Conservation (phyloP, 2,888 invertebrate genomes). For the Ectemnius cavifrons region DNA sequence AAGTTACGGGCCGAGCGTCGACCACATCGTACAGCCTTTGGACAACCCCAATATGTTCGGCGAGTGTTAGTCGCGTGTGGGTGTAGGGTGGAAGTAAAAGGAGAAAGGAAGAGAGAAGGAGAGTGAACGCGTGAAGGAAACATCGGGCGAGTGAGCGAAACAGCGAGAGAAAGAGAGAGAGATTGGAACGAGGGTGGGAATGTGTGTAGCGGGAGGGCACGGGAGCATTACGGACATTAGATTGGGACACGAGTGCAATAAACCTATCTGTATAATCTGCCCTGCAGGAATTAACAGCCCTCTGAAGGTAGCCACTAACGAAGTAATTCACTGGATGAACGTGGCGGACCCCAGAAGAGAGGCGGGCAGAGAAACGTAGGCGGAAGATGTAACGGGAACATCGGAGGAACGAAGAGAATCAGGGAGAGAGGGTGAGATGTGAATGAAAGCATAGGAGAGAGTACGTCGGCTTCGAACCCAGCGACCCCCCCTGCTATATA, state of each 20-base stretch:
- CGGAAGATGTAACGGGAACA: conserved; percentile 32
- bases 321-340: conserved; percentile 78
- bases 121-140: neutral
- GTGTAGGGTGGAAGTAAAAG: conserved; percentile 15
- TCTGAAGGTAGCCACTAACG: conserved; percentile 78
- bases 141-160: neutral
- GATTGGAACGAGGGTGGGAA: conserved; percentile 37
- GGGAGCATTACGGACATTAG: conserved; percentile 78
- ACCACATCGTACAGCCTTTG: conserved; percentile 7
- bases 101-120: conserved; percentile 17
- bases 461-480: conserved; percentile 38
- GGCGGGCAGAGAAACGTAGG: conserved; percentile 37
- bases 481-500: conserved; percentile 48
- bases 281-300: conserved; percentile 79
- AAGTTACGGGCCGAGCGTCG: conserved; percentile 8
- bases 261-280: conserved; percentile 79
- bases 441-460: conserved; percentile 38
- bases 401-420: conserved; percentile 43
- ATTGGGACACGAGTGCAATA: conserved; percentile 78
- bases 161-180: neutral
- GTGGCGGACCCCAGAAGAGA: conserved; percentile 57
- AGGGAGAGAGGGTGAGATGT: neutral
- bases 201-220: conserved; percentile 62
- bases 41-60: conserved; percentile 13
- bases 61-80: conserved; percentile 12